Evolutionary conservation across 2,797 vertebrate species (phyloP).

Genomic region (Acrossocheilus fasciatus): DNA sequence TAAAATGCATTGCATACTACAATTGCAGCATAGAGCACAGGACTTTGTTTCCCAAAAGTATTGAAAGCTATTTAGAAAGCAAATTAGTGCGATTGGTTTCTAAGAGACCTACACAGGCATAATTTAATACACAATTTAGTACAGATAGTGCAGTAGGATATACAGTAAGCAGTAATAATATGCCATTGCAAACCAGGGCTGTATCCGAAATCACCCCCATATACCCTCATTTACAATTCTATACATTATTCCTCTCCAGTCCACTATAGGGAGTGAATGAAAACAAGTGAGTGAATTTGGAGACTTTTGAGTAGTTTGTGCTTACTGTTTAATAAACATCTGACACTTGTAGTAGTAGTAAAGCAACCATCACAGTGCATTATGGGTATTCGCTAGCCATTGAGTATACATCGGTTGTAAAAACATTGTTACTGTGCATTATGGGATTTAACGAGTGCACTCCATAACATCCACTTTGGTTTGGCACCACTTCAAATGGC

Average conservation of each 20-base stretch:
- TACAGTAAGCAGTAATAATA: not conserved
- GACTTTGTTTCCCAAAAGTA: not conserved
- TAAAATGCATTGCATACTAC: not conserved
- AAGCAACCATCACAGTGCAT: not conserved
- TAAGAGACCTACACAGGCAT: not conserved
- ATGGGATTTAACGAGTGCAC: constrained; percentile 5
- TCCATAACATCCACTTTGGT: not conserved
- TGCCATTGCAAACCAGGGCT: not conserved
- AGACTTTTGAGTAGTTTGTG: not conserved
- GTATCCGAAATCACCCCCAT: not conserved
- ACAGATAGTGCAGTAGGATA: not conserved
- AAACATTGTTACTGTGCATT: not conserved
- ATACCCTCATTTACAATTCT: not conserved
- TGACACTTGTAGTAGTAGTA: not conserved
- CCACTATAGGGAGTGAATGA: not conserved
- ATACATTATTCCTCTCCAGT: not conserved
- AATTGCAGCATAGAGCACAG: not conserved
- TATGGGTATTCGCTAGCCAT: not conserved
- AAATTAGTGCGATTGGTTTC: not conserved
- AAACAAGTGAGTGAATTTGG: not conserved
- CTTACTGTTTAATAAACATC: not conserved
- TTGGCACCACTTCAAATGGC: not conserved
- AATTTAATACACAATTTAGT: not conserved
- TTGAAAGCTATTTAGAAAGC: not conserved
- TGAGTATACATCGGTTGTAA: not conserved